Evolutionary conservation across 1,140 invertebrate species (phyloP).

Genomic region (Prorops nasuta): DNA sequence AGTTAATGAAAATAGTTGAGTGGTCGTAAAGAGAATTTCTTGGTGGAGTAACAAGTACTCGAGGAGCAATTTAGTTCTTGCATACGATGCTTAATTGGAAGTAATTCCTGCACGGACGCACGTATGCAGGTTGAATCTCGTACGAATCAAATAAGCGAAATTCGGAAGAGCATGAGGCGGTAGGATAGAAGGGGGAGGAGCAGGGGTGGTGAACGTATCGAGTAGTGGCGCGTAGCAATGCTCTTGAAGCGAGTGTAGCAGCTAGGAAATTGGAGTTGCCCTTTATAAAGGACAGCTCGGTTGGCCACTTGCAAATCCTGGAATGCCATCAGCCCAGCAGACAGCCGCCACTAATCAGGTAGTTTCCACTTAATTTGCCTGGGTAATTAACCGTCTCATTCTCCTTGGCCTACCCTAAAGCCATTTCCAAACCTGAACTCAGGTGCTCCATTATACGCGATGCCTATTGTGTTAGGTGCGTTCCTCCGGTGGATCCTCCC

Average conservation of each 20-base stretch:
- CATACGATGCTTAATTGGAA: too few species aligned
- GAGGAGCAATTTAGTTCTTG: too few species aligned
- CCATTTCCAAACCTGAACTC: constrained; percentile 32
- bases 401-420: constrained; percentile 33
- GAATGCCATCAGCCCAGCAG: constrained; percentile 32
- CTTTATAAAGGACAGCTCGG: background rate
- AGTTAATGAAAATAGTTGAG: too few species aligned
- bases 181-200: too few species aligned
- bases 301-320: constrained; percentile 20
- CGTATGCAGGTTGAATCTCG: constrained; percentile 11
- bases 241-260: constrained; percentile 11
- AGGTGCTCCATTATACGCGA: constrained; percentile 43
- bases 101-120: constrained; percentile 6
- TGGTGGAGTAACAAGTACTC: too few species aligned
- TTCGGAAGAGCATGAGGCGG: constrained; percentile 13
- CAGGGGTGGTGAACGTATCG: too few species aligned
- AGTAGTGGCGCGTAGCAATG: constrained; percentile 13
- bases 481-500: too few species aligned
- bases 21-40: too few species aligned
- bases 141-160: constrained; percentile 4
- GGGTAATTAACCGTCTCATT: constrained; percentile 52
- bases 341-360: constrained; percentile 51
- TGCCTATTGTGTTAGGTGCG: constrained; percentile 48
- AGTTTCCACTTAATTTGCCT: constrained; percentile 55
- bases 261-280: constrained; percentile 18